Percentiles rank a stretch among this genome's conserved stretches.
These are phyloP conservation scores for Forbesichthys papilliferus DNA, from an alignment of 2,113 vertebrate species.

Conservation along the genomic window DNA sequence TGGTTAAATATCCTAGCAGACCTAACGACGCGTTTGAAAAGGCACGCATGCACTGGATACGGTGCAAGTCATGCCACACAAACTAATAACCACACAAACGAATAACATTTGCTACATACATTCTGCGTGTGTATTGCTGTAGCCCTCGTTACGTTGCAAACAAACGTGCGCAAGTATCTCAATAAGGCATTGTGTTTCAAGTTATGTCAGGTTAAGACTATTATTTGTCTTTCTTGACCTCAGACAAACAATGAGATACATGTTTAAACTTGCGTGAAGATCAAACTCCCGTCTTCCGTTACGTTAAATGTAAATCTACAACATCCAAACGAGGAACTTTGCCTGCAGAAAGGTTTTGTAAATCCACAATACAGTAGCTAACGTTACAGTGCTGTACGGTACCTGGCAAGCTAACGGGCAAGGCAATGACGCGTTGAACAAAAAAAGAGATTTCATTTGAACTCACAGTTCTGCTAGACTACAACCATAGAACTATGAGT, in stretches of 20 bases:
- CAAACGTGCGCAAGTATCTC: conserved; percentile 17
- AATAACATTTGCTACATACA: neutral
- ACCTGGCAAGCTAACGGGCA: conserved; percentile 47
- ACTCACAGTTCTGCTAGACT: neutral
- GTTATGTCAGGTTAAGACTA: conserved; percentile 35
- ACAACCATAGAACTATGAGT: too few relatives aligned
- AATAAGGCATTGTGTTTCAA: conserved; percentile 14
- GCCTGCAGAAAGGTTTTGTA: too few relatives aligned
- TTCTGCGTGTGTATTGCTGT: neutral
- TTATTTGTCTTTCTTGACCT: conserved; percentile 9
- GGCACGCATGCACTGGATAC: too few relatives aligned
- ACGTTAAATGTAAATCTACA: neutral
- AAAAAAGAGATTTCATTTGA: neutral
- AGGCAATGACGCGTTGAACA: neutral
- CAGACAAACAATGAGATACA: conserved; percentile 37
- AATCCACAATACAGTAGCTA: too few relatives aligned
- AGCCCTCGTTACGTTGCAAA: neutral
- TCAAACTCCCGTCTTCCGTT: neutral
- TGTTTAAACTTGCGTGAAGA: conserved; percentile 25
- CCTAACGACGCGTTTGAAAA: neutral
- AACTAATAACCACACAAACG: neutral
- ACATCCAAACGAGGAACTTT: neutral
- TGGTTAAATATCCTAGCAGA: neutral
- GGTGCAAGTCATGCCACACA: neutral
- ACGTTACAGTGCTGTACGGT: too few relatives aligned